Evolutionary conservation across 2,113 vertebrate genomes (phyloP), one percentile per base, ranked within the genome.

Genomic region (Electrona antarctica): DNA sequence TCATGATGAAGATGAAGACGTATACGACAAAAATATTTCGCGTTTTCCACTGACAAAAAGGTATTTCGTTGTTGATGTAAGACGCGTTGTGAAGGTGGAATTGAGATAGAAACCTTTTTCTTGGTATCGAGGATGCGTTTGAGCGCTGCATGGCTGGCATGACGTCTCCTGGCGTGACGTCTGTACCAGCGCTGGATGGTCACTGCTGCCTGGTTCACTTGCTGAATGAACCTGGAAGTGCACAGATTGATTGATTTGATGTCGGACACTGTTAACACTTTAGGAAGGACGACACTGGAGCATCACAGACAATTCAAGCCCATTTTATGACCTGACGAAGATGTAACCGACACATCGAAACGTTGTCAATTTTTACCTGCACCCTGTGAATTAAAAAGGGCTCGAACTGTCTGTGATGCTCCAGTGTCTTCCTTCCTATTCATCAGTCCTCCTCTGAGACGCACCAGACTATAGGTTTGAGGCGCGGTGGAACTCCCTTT

Each of bases 181-280:
- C 97, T 89, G 92, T 95, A 98, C 97, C 97, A 98, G 66, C 95
- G 95, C 91, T 99, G 97, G 87, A 99, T 98, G 69, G 92, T 95
- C 69, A 98, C 73, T 0, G 95, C 96, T 0, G 97, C 96, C 48
- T 88, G 86, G 89, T 95, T 98, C 81, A 98, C 96, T 89, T 93
- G 95, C 90, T 94, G 92, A 81, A 98, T 96, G 55, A 95, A 98
- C 92, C 97, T 98, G 81, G 0, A 69, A 1, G 64, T 0, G 67
- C 29, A 79, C 6, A 50, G 28, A 46, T 21, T 21, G 21, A 21
- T 21, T 21, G 21, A 21, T 21, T 21, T 21, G 21, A 21, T 21
- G 21, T 21, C 21, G 21, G 21, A 21, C 21, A 21, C 21, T 21
- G 21, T 21, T 21, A 21, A 21, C 21, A 21, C 21, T 21, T 21